phyloP scores from a whole-genome alignment of 2,888 invertebrate species.

The Pimpla rufipes region DNA sequence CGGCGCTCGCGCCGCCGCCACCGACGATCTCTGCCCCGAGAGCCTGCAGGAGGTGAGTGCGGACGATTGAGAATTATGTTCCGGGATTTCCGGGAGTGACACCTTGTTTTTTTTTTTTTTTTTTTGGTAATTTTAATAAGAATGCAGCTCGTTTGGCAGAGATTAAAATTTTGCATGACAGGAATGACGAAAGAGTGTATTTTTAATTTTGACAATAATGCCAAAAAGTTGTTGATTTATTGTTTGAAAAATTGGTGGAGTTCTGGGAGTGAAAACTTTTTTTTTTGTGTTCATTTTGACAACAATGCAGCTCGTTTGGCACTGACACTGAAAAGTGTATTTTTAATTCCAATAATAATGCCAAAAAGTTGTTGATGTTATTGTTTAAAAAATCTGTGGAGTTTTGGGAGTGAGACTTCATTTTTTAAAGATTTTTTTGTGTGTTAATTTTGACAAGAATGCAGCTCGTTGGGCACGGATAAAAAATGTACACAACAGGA shows the following conservation, averaged over 20 bases:
- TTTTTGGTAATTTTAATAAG: neutral
- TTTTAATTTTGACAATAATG: neutral
- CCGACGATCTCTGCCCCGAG: conserved; percentile 76
- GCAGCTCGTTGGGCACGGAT: no score
- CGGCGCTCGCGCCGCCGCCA: conserved; percentile 44
- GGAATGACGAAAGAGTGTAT: neutral
- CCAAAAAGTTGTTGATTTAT: neutral
- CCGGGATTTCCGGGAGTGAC: neutral
- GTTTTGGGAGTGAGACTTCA: neutral
- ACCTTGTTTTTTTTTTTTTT: neutral
- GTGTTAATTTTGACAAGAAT: neutral
- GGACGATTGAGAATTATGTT: neutral
- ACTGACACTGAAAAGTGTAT: no score
- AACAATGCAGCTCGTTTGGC: no score
- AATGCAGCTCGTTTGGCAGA: no score
- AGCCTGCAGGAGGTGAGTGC: conserved; percentile 78
- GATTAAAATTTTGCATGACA: no score
- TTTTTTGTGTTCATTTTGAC: no score
- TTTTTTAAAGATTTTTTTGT: neutral
- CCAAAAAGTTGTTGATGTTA: no score
- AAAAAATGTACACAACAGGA: no score
- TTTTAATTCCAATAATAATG: no score
- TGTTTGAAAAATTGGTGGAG: neutral
- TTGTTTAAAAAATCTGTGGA: neutral
- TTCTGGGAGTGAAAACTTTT: no score